phyloP scores from a whole-genome alignment of 2,113 vertebrate species.

The Oreochromis tanganicae region DNA sequence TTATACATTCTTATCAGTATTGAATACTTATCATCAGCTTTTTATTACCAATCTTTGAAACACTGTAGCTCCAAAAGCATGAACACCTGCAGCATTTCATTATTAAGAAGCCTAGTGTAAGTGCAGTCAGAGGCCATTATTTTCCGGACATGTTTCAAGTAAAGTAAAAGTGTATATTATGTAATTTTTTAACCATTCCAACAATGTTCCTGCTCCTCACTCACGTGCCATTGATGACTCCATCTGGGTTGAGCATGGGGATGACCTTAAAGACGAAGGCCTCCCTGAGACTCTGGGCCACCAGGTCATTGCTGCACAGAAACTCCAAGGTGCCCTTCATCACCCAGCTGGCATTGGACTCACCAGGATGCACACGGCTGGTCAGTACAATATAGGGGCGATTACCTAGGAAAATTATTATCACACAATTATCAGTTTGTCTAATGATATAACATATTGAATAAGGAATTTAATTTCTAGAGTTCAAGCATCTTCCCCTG shows the following conservation, averaged over 20 bases:
- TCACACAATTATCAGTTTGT: background rate
- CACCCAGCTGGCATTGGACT: constrained; percentile 93
- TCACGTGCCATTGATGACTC: constrained; percentile 92
- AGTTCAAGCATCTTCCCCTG: background rate
- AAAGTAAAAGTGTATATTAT: background rate
- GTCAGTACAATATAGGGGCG: constrained; percentile 83
- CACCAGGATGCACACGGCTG: constrained; percentile 87
- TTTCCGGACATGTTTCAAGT: background rate
- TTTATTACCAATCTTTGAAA: no score
- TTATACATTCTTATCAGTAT: no score
- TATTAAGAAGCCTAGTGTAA: background rate
- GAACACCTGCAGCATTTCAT: background rate
- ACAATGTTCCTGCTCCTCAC: constrained; percentile 31
- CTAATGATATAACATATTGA: background rate
- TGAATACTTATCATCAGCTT: no score
- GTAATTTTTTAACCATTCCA: background rate
- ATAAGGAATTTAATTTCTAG: background rate
- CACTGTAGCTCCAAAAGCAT: no score
- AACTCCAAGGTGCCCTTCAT: constrained; percentile 94
- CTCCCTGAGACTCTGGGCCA: constrained; percentile 82
- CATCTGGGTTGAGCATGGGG: constrained; percentile 93
- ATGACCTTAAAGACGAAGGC: constrained; percentile 91
- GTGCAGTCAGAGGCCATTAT: background rate
- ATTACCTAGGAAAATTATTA: constrained; percentile 61
- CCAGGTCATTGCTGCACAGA: constrained; percentile 79